These are phyloP conservation scores for Alaudala cheleensis DNA, from an alignment of 2,113 vertebrate species.

Conservation along the genomic window DNA sequence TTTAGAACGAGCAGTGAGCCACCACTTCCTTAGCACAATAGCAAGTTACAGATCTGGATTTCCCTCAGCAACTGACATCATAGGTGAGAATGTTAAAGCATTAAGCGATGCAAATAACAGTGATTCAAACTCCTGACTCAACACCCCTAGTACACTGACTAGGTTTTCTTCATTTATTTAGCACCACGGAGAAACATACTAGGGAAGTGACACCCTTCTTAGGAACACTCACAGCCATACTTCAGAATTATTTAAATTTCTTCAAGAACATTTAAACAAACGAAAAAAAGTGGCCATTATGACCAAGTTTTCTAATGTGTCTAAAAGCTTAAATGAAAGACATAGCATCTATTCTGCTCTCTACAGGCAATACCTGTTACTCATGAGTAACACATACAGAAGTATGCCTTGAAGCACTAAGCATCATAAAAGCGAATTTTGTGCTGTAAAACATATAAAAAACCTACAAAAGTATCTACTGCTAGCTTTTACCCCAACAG, in stretches of 20 bases:
- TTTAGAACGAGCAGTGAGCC: neutral
- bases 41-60: neutral
- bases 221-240: neutral
- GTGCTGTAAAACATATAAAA: neutral
- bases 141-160: neutral
- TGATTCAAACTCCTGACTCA: neutral
- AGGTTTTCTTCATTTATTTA: neutral
- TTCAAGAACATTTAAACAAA: neutral
- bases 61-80: neutral
- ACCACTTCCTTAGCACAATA: fast-evolving
- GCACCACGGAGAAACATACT: neutral
- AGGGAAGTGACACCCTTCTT: neutral
- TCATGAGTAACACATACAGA: neutral
- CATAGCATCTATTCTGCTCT: neutral
- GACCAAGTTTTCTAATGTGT: neutral
- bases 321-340: neutral
- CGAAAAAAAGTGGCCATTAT: neutral
- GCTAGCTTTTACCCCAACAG: neutral
- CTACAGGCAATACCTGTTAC: neutral
- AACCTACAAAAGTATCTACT: neutral
- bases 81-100: neutral
- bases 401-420: neutral
- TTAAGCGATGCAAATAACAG: neutral
- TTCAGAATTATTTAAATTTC: neutral
- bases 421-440: neutral